Evolutionary conservation across 1,140 invertebrate species (phyloP), one percentile per base, ranked within the genome.

Genomic region (Venustaconcha ellipsiformis): DNA sequence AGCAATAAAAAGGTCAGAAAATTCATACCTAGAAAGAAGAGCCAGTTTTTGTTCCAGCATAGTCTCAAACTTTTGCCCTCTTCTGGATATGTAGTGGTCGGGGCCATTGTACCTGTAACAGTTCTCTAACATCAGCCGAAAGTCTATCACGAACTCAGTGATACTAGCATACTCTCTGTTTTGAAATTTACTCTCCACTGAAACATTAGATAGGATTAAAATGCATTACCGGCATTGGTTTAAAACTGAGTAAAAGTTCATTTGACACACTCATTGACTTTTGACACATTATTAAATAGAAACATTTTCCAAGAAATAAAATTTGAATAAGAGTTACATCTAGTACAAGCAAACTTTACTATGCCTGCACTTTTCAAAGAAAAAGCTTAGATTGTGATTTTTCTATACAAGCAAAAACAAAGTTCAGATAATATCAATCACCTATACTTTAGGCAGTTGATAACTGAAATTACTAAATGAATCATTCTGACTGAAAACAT

Each of bases 81-180:
- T 88, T 72, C 90, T 91, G 2, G 91, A 91, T 18, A 91, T 84
- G 67, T 86, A 86, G 79, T 91, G 90, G 70, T 88, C 83, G 6
- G 88, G 86, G 66, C 92, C 92, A 85, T 91, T 92, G 83, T 89
- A 92, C 15, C 89, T 87, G 75, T 92, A 92, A 76, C 91, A 92
- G 74, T 92, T 92, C 76, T 92, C 91, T 37, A 92, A 80, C 88
- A 92, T 91, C 15, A 90, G 82, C 26, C 91, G 86, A 57, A 92
- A 84, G 78, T 92, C 91, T n/a, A 84, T 85, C 15, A 92, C 86
- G 83, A 92, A 86, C 37, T 91, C 87, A 30, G 88, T 90, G 20
- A 92, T 88, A 18, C 79, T 86, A 2, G 78, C 78, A 80, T 92
- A 92, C 23, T 89, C 78, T 17, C 83, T 82, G 12, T 80, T 79